Conservation (phyloP, 2,888 invertebrate species). For the Aproaerema taeniolella region DNA sequence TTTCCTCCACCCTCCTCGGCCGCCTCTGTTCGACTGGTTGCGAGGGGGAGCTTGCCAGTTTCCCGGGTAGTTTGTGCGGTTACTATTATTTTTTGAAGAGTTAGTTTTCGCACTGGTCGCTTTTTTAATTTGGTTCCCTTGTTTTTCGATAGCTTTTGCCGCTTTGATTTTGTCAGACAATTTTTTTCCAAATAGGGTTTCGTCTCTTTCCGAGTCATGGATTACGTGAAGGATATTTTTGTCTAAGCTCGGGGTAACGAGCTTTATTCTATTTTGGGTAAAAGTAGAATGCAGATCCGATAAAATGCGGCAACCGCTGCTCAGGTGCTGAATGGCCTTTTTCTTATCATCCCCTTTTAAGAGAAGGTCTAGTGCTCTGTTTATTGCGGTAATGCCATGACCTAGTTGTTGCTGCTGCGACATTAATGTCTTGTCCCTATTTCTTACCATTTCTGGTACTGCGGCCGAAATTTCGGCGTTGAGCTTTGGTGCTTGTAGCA, state of each 20-base stretch:
- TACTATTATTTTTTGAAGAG: too few species aligned
- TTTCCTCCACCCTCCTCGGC: too few species aligned
- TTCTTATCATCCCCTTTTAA: conserved; percentile 11
- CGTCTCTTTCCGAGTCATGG: conserved; percentile 13
- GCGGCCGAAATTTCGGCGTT: conserved; percentile 16
- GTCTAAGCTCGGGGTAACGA: conserved; percentile 11
- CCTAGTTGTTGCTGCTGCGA: conserved; percentile 15
- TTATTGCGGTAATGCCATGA: conserved; percentile 8
- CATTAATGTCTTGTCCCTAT: conserved; percentile 2
- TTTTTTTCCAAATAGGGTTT: conserved; percentile 12
- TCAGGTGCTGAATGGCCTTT: conserved; percentile 11
- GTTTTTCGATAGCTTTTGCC: conserved; percentile 12
- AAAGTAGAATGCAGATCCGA: conserved; percentile 7
- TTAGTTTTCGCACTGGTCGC: too few species aligned
- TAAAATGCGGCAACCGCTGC: conserved; percentile 13
- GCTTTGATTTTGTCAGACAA: conserved; percentile 15
- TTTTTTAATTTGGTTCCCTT: too few species aligned
- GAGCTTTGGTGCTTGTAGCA: conserved; percentile 16
- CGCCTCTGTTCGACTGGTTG: too few species aligned
- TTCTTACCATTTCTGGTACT: conserved; percentile 6
- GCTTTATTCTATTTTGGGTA: conserved; percentile 11
- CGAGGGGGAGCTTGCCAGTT: too few species aligned
- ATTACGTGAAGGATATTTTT: conserved; percentile 12
- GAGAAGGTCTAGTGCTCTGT: conserved; percentile 12
- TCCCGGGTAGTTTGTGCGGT: too few species aligned